These are phyloP conservation scores for Aphidius ervi DNA, from an alignment of 1,140 invertebrate genomes.

Conservation along the genomic window DNA sequence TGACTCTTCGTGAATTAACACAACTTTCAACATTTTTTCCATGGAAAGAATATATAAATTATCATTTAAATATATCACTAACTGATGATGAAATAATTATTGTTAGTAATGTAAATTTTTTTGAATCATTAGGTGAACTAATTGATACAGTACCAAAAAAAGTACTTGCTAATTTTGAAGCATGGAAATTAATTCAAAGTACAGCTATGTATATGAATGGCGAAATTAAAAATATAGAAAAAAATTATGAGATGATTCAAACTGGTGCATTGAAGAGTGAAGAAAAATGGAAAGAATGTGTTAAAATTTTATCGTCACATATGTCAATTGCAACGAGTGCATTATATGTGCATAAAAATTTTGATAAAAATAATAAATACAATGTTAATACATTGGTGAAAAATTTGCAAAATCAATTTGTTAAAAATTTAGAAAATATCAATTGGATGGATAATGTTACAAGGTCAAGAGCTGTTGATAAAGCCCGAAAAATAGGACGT, in stretches of 20 bases:
- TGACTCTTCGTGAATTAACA: constrained; percentile 56
- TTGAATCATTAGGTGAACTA: constrained; percentile 36
- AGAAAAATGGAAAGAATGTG: constrained; percentile 80
- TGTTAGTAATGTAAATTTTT: constrained; percentile 63
- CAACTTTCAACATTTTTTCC: constrained; percentile 51
- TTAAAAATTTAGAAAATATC: constrained; percentile 36
- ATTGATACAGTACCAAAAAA: constrained; percentile 48
- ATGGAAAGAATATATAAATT: constrained; percentile 57
- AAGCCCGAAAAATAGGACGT: constrained; percentile 55
- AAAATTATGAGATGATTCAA: constrained; percentile 68
- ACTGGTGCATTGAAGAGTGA: constrained; percentile 71
- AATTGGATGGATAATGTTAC: constrained; percentile 72
- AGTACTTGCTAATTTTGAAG: constrained; percentile 71
- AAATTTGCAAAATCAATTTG: not conserved
- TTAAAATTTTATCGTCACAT: constrained; percentile 66
- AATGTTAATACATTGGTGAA: constrained; percentile 37
- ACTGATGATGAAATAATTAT: constrained; percentile 58
- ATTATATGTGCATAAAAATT: constrained; percentile 57
- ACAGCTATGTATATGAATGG: constrained; percentile 72
- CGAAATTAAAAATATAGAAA: constrained; percentile 64
- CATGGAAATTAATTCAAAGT: constrained; percentile 72
- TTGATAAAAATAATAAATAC: constrained; percentile 52
- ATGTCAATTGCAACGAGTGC: constrained; percentile 66
- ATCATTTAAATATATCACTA: constrained; percentile 23
- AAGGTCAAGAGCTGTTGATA: constrained; percentile 54